Base-by-base conservation (phyloP, 2,888 invertebrate genomes). In the Chymomyza procnemis region DNA sequence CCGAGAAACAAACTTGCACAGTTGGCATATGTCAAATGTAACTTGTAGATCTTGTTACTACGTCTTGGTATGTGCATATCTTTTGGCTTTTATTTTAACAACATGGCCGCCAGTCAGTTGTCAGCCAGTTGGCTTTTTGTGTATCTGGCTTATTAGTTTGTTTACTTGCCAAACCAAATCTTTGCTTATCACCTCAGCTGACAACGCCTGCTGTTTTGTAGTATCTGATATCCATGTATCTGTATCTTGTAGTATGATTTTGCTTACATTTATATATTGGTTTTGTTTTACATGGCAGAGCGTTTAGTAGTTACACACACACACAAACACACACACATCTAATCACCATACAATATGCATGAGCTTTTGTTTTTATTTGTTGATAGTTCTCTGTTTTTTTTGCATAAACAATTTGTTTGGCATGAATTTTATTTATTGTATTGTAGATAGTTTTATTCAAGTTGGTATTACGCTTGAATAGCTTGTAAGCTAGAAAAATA, bases 311-410 rank as follows among this genome's bases (percentile, higher is more conserved):
- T 41, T 41, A 41, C 34, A 41, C n/a, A n/a, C n/a, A n/a, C n/a
- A n/a, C n/a, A n/a, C n/a, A n/a, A n/a, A n/a, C n/a, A n/a, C n/a
- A n/a, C n/a, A n/a, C 12, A 41, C 12, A 41, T 41, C 34, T 41
- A 41, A 41, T 41, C 34, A 12, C 79, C 69, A 70, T 79, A 62
- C 72, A 75, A 82, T 75, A 81, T 81, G 80, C 73, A 81, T 79
- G 77, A 79, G 69, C 41, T 61, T 56, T 68, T 71, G 50, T 66
- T 54, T 54, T 58, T 64, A n/a, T 26, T 70, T 69, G 69, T 70
- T 62, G 2, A 61, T n/a, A 55, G 34, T 52, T n/a, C n/a, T n/a
- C n/a, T n/a, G n/a, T n/a, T n/a, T n/a, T n/a, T 52, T 57, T 62
- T 41, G 9, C 46, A 61, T 57, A 22, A n/a, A 21, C 26, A 3